Conservation (phyloP, 2,888 invertebrate species). For the Adelognathus sp. region DNA sequence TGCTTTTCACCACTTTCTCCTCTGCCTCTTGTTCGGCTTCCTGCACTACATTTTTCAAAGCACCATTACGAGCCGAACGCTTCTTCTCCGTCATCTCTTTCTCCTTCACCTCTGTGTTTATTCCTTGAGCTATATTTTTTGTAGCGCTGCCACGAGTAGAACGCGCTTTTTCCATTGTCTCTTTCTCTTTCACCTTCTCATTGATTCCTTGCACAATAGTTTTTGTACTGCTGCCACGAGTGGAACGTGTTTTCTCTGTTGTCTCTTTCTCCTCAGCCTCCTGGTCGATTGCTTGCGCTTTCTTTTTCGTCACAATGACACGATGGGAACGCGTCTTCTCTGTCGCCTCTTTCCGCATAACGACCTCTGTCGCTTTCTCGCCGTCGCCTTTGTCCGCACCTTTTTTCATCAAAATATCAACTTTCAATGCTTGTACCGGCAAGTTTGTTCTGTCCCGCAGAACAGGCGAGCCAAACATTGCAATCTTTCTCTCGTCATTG, state of each 20-base stretch:
- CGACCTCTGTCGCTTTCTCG: slow-evolving; percentile 2
- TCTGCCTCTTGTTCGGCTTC: neutral
- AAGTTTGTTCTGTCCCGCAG: slow-evolving; percentile 65
- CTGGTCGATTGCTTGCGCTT: neutral
- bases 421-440: slow-evolving; percentile 49
- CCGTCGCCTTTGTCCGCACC: slow-evolving; percentile 27
- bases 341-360: neutral
- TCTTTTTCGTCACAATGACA: slow-evolving; percentile 9
- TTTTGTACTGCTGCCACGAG: too few species aligned
- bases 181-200: neutral
- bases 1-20: neutral
- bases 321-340: too few species aligned
- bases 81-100: neutral
- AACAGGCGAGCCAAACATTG: slow-evolving; percentile 41
- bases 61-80: neutral
- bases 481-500: slow-evolving; percentile 25
- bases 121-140: neutral
- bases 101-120: neutral
- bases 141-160: too few species aligned
- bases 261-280: neutral
- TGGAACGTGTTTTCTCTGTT: too few species aligned
- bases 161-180: too few species aligned
- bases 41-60: neutral
- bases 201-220: neutral
- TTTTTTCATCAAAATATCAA: slow-evolving; percentile 61